Conservation (phyloP, 2,113 vertebrate genomes). For the Crotalus tigris region DNA sequence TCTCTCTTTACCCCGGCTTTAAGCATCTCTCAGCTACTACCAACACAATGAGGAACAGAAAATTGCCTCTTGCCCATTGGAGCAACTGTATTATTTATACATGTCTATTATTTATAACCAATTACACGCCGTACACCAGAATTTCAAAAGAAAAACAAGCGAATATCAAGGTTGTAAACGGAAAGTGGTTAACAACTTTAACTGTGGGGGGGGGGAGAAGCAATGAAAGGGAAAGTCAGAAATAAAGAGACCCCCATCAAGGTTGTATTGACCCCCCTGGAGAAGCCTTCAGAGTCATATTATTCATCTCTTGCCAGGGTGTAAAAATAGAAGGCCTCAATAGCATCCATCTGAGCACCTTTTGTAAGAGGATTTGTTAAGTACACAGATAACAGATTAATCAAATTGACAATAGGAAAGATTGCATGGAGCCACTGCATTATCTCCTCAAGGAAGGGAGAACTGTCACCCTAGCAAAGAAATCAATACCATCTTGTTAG, state of each 20-base stretch:
- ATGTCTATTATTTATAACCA: slow-evolving; percentile 36
- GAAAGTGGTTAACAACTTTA: slow-evolving; percentile 38
- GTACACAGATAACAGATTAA: not conserved
- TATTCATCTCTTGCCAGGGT: not conserved
- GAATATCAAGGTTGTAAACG: slow-evolving; percentile 59
- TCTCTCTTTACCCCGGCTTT: slow-evolving; percentile 7
- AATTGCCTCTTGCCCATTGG: slow-evolving; percentile 48
- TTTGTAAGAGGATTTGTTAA: not conserved
- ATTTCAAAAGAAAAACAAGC: slow-evolving; percentile 47
- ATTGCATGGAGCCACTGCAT: not conserved
- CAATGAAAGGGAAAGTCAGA: slow-evolving; percentile 17
- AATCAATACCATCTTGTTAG: not conserved
- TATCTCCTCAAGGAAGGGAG: not conserved
- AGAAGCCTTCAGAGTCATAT: not conserved
- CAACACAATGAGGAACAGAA: slow-evolving; percentile 27
- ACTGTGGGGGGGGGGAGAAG: slow-evolving; percentile 5
- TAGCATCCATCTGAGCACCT: not conserved
- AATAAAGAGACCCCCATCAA: slow-evolving; percentile 11
- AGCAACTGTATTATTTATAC: slow-evolving; percentile 42
- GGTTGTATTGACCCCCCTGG: not conserved
- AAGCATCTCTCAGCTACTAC: slow-evolving; percentile 20
- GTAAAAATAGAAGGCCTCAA: not conserved
- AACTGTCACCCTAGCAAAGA: not conserved
- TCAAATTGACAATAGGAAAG: not conserved
- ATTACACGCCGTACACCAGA: slow-evolving; percentile 18